These are phyloP conservation scores for Enteromius anoplus DNA, from an alignment of 2,797 vertebrate genomes.

Conservation along the genomic window DNA sequence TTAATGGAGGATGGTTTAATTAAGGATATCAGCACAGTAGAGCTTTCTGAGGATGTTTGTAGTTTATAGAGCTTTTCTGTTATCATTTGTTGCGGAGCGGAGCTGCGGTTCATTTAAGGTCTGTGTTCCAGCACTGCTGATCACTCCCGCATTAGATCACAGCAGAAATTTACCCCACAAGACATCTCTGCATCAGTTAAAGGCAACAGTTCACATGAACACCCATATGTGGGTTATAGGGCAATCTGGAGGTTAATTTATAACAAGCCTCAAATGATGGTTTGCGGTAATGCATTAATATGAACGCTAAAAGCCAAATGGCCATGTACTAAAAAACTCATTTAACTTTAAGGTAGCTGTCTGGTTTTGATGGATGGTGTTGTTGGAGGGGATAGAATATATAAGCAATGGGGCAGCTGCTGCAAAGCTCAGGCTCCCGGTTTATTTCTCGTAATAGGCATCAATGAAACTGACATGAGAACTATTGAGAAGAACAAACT, in stretches of 20 bases:
- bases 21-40: constrained; percentile 14
- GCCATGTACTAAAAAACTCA: constrained; percentile 39
- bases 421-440: background rate
- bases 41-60: constrained; percentile 15
- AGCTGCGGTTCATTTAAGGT: constrained; percentile 37
- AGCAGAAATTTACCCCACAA: background rate
- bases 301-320: constrained; percentile 39
- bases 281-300: constrained; percentile 52
- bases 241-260: constrained; percentile 44
- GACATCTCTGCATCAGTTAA: constrained; percentile 13
- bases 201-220: constrained; percentile 15
- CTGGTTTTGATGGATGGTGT: constrained; percentile 59
- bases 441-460: constrained; percentile 32
- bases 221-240: constrained; percentile 17
- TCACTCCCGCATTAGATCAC: constrained; percentile 26
- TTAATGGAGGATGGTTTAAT: constrained; percentile 24
- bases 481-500: background rate
- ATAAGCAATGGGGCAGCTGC: constrained; percentile 23
- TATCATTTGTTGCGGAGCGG: constrained; percentile 37
- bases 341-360: constrained; percentile 55
- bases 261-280: constrained; percentile 14
- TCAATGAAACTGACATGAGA: constrained; percentile 18
- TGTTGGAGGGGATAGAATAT: constrained; percentile 42
- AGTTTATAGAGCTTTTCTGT: constrained; percentile 29
- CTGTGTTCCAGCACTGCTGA: constrained; percentile 21